These are phyloP conservation scores for Theretra japonica DNA, from an alignment of 2,888 invertebrate species.

Conservation along the genomic window DNA sequence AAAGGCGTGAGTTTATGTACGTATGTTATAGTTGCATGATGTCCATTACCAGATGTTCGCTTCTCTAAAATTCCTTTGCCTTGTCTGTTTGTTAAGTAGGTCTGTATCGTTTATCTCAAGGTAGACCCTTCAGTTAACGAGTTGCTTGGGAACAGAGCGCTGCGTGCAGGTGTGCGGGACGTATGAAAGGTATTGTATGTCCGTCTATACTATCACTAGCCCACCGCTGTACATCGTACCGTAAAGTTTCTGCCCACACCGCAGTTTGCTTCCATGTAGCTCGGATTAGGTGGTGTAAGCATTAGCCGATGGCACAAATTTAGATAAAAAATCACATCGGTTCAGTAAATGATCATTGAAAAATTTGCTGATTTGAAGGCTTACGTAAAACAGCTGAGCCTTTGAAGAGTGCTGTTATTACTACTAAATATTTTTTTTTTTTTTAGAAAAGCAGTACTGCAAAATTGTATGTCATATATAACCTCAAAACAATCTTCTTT, in stretches of 20 bases:
- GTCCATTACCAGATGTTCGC: neutral
- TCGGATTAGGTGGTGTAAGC: neutral
- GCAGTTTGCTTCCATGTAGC: neutral
- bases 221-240: neutral
- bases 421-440: too few species aligned
- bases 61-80: neutral
- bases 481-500: too few species aligned
- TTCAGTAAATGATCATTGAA: too few species aligned
- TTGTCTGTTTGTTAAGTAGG: neutral
- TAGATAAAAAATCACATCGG: too few species aligned
- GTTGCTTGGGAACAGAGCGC: slow-evolving; percentile 57
- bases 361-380: too few species aligned
- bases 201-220: neutral
- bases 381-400: too few species aligned
- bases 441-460: too few species aligned
- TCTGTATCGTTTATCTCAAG: slow-evolving; percentile 49
- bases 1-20: too few species aligned
- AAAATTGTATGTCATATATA: too few species aligned
- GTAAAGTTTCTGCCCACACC: neutral
- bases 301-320: too few species aligned
- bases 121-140: slow-evolving; percentile 70
- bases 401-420: too few species aligned
- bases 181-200: slow-evolving; percentile 29
- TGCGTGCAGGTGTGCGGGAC: slow-evolving; percentile 51
- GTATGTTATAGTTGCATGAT: too few species aligned